These are phyloP conservation scores for Goniozus legneri DNA, from an alignment of 1,140 invertebrate genomes.

Conservation along the genomic window DNA sequence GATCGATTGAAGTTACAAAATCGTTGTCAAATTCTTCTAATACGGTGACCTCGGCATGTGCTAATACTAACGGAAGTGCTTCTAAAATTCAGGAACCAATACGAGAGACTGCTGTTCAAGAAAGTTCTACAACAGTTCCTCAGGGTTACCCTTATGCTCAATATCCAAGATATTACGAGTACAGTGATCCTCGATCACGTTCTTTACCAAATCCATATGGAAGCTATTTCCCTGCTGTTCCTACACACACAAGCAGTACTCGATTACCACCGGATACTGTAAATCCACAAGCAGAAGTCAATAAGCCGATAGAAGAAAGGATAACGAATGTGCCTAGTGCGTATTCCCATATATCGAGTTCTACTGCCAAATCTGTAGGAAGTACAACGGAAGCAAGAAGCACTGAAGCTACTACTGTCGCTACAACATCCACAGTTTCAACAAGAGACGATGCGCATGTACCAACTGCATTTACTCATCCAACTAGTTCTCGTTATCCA, in stretches of 20 bases:
- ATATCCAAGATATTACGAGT: constrained; percentile 51
- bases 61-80: constrained; percentile 20
- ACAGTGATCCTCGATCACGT: constrained; percentile 43
- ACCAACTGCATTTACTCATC: constrained; percentile 48
- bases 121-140: constrained; percentile 26
- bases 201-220: constrained; percentile 43
- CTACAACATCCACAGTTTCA: constrained; percentile 11
- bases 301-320: constrained; percentile 33
- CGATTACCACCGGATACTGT: constrained; percentile 22
- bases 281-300: constrained; percentile 27
- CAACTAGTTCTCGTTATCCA: constrained; percentile 52
- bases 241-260: constrained; percentile 32
- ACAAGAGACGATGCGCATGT: constrained; percentile 37
- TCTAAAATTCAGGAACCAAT: constrained; percentile 22
- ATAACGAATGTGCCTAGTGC: constrained; percentile 25
- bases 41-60: constrained; percentile 15
- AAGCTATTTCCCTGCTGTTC: constrained; percentile 38
- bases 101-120: constrained; percentile 22
- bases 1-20: constrained; percentile 19
- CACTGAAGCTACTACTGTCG: constrained; percentile 19
- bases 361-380: constrained; percentile 21
- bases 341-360: constrained; percentile 24
- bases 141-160: constrained; percentile 49
- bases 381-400: constrained; percentile 21
- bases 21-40: constrained; percentile 7